A percentile compares a stretch with the other conserved stretches of the same genome.
Evolutionary conservation across 92 coral and sea anemone species (phyloP).

Genomic region (Siderastrea siderea): DNA sequence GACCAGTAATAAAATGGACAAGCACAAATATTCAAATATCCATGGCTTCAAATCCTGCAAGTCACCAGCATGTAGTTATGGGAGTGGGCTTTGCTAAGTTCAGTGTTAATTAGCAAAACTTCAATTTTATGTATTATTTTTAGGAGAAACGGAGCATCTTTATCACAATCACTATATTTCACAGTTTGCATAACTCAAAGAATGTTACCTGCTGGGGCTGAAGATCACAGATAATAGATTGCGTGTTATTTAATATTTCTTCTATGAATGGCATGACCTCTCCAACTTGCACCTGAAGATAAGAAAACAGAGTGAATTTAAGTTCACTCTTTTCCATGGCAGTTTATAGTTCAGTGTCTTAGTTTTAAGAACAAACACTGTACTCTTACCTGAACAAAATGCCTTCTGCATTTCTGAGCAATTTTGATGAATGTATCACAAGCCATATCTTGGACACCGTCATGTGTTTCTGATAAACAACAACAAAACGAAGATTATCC

Average conservation of each 20-base stretch:
- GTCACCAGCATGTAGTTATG: too few relatives aligned
- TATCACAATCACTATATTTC: too few relatives aligned
- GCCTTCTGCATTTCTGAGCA: slow-evolving; percentile 98
- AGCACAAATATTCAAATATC: neutral
- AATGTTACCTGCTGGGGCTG: slow-evolving; percentile 93
- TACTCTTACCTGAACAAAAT: slow-evolving; percentile 92
- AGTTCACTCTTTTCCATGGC: neutral
- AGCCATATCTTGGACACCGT: slow-evolving; percentile 99
- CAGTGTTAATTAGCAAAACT: too few relatives aligned
- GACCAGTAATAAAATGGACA: too few relatives aligned
- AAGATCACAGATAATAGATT: slow-evolving; percentile 96
- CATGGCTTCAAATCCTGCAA: too few relatives aligned
- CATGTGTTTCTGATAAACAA: slow-evolving; percentile 89
- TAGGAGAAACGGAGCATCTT: too few relatives aligned
- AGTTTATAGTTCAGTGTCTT: too few relatives aligned
- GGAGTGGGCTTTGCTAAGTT: too few relatives aligned
- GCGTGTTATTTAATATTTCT: slow-evolving; percentile 96
- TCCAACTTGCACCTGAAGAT: slow-evolving; percentile 95
- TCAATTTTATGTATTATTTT: too few relatives aligned
- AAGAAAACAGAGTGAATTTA: neutral
- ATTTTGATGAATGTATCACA: slow-evolving; percentile 99
- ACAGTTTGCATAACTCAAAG: neutral
- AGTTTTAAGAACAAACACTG: neutral
- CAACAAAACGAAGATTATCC: neutral
- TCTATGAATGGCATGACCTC: slow-evolving; percentile 99